Evolutionary conservation across 2,113 vertebrate genomes (phyloP).

Genomic region (Formicarius rufipectus): DNA sequence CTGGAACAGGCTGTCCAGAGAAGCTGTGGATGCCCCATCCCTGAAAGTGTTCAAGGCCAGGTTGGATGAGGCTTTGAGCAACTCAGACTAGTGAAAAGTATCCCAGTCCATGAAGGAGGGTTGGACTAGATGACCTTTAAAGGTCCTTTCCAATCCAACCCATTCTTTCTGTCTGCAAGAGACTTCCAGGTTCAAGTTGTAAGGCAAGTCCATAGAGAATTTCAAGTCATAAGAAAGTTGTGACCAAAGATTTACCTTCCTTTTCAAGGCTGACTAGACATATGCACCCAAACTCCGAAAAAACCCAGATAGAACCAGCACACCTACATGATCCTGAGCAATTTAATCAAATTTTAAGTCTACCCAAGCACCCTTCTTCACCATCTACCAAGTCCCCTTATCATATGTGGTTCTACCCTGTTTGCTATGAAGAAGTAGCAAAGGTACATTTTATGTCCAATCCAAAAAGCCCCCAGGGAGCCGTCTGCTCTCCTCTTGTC

Average conservation of each 20-base stretch:
- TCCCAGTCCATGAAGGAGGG: neutral
- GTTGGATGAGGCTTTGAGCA: neutral
- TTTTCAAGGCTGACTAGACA: neutral
- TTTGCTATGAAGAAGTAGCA: neutral
- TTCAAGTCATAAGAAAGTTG: neutral
- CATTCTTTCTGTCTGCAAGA: neutral
- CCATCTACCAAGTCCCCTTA: neutral
- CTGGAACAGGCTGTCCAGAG: neutral
- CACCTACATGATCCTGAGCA: neutral
- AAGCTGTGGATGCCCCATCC: neutral
- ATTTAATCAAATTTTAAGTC: neutral
- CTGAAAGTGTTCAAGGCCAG: neutral
- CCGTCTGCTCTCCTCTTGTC: neutral
- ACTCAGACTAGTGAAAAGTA: neutral
- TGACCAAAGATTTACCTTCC: neutral
- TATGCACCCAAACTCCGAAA: neutral
- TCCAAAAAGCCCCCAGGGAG: neutral
- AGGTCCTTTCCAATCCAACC: neutral
- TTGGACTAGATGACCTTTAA: neutral
- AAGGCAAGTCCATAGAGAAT: neutral
- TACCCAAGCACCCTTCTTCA: neutral
- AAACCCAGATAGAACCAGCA: neutral
- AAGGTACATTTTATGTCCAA: neutral
- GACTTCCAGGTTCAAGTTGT: neutral
- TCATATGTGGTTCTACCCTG: neutral